phyloP scores from a whole-genome alignment of 2,113 vertebrate genomes.

The Cyanoramphus novaezelandiae region DNA sequence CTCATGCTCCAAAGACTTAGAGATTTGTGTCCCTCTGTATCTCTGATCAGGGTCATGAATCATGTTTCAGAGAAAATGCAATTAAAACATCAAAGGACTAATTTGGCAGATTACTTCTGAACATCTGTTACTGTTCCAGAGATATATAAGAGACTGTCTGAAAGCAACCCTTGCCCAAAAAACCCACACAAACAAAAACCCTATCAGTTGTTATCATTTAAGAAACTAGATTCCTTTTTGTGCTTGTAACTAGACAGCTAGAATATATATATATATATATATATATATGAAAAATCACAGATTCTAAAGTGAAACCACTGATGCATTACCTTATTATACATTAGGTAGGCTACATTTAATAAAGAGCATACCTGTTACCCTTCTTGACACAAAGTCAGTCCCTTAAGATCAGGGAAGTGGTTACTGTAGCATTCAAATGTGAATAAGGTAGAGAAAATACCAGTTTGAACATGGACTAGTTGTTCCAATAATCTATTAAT shows the following conservation, averaged over 20 bases:
- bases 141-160: neutral
- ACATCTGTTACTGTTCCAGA: neutral
- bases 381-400: neutral
- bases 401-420: neutral
- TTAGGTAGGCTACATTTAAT: neutral
- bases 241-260: neutral
- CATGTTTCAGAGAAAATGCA: neutral
- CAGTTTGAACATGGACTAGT: neutral
- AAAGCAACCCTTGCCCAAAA: neutral
- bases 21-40: neutral
- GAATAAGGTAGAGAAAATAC: neutral
- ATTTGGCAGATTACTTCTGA: neutral
- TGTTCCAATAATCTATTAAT: neutral
- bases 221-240: neutral
- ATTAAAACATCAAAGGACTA: neutral
- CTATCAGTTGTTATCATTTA: neutral
- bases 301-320: neutral
- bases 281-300: neutral
- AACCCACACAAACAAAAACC: fast-evolving
- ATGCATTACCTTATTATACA: too few species aligned
- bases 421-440: neutral
- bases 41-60: neutral
- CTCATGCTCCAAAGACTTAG: neutral
- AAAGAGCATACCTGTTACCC: neutral
- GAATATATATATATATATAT: neutral